Evolutionary conservation across 2,888 invertebrate species (phyloP), one percentile per base, ranked within the genome.

Genomic region (Drosophila antonietae): DNA sequence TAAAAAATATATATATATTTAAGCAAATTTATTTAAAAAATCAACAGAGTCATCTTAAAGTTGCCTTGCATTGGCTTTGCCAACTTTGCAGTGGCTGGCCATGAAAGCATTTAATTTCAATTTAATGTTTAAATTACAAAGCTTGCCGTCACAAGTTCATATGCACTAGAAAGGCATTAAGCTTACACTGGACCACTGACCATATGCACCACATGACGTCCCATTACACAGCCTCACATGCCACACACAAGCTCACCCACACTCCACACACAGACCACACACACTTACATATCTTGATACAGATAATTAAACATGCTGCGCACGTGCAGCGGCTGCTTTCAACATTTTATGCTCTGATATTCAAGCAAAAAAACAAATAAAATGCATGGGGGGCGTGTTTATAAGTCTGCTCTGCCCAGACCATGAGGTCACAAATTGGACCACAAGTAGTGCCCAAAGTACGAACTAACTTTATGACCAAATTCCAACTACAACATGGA

Each of bases 301-400:
- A 73, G 75, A 77, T 85, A 87, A 85, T 87, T 85, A 85, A 87
- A 82, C 84, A 87, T 85, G 85, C 85, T 87, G 85, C 83, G 82
- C 85, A 85, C 85, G 87, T 85, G 84, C 84, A 85, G 66, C 86
- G 83, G 78, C 81, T 85, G 85, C 83, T 81, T 83, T 83, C 83
- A 83, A 82, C 86, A 83, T 83, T 83, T 83, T 85, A 81, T 73
- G 80, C 75, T 82, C 46, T 28, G 69, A 76, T 76, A 73, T 76
- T 68, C 60, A 59, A 75, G 79, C 68, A 75, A 78, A 82, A 44
- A 15, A 23, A 28, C 14, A 46, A 46, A 47, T 31, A 31, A 47
- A 31, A 85, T 41, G 41, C 41, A 41, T n/a, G 6, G 69, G 58
- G 64, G 44, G 14, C 20, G 44, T 60, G 63, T 68, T 73, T 73